Conservation (phyloP, 2,113 vertebrate species). For the Alexandromys fortis region DNA sequence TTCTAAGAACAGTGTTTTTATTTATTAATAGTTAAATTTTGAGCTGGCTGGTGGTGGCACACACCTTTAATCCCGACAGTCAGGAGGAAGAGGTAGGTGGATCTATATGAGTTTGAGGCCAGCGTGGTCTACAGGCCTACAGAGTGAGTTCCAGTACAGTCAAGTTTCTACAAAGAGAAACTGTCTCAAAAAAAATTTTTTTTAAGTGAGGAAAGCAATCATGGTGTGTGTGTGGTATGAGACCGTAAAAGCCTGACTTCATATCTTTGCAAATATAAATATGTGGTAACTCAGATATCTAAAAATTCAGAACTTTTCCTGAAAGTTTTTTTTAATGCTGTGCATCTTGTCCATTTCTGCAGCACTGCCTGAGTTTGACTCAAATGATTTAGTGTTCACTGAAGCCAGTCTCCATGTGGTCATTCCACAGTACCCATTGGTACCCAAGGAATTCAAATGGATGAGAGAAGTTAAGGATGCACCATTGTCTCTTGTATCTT, state of each 20-base stretch:
- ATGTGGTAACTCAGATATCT: background rate
- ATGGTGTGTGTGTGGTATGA: background rate
- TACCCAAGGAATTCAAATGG: constrained; percentile 47
- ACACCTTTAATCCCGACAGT: background rate
- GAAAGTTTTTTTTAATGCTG: background rate
- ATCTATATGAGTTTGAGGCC: background rate
- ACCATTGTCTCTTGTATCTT: constrained; percentile 26
- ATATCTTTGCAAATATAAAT: background rate
- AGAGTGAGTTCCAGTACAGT: background rate
- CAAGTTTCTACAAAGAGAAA: too few relatives aligned
- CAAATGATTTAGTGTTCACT: background rate
- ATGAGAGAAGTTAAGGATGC: background rate
- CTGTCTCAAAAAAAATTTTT: too few relatives aligned
- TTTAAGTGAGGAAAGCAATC: background rate
- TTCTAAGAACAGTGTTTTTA: background rate
- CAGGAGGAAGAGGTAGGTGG: background rate
- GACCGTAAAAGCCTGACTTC: background rate
- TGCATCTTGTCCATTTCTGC: background rate
- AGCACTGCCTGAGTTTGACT: background rate
- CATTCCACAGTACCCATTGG: constrained; percentile 17
- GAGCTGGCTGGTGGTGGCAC: background rate
- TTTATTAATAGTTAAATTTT: constrained; percentile 1
- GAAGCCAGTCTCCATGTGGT: background rate
- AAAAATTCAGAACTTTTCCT: constrained; percentile 46
- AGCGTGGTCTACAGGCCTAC: background rate